Conservation (phyloP, 1,140 invertebrate species). For the Dendrolimus kikuchii region DNA sequence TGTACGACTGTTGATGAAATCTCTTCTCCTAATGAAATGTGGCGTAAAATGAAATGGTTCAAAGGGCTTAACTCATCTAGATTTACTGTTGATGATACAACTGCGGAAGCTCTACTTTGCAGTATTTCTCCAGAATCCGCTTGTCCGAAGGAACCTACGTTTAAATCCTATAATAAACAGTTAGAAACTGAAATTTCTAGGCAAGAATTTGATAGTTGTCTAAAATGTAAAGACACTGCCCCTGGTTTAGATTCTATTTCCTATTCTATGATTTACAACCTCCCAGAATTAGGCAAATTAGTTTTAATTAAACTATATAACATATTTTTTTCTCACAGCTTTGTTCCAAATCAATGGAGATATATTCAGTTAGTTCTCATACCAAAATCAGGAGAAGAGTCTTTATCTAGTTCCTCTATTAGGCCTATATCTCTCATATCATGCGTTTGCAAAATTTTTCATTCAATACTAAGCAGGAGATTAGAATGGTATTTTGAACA, state of each 20-base stretch:
- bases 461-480: constrained; percentile 15
- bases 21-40: no score
- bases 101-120: no score
- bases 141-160: no score
- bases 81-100: no score
- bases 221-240: no score
- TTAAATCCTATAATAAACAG: no score
- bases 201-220: no score
- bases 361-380: constrained; percentile 30
- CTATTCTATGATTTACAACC: constrained; percentile 10
- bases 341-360: constrained; percentile 32
- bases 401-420: neutral
- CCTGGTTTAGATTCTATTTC: constrained; percentile 1
- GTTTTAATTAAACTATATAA: constrained; percentile 11
- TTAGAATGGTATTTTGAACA: constrained; percentile 24
- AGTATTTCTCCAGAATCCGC: no score
- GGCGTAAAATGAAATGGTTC: no score
- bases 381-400: constrained; percentile 15
- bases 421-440: constrained; percentile 31
- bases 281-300: constrained; percentile 4
- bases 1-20: no score
- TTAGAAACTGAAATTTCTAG: no score
- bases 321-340: constrained; percentile 1
- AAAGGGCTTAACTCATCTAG: no score
- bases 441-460: constrained; percentile 9